phyloP scores from a whole-genome alignment of 2,113 vertebrate genomes.

The Hippocampus mohnikei region DNA sequence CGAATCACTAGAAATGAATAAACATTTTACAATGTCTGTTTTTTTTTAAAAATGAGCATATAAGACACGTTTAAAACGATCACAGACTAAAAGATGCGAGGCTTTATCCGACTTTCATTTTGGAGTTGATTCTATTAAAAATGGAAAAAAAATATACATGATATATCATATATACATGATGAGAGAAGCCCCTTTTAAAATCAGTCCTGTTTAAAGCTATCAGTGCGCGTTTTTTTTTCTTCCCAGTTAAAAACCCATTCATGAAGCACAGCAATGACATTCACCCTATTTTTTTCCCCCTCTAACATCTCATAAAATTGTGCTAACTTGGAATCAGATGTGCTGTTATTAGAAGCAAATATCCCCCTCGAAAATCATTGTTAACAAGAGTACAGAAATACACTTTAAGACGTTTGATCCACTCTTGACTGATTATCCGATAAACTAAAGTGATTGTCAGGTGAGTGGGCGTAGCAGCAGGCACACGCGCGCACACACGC shows the following conservation, averaged over 20 bases:
- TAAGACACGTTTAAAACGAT: slow-evolving; percentile 8
- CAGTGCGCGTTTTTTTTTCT: slow-evolving; percentile 10
- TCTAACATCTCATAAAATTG: background rate
- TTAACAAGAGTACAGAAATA: slow-evolving; percentile 4
- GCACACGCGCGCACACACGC: background rate
- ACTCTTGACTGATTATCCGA: background rate
- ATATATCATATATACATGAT: slow-evolving; percentile 40
- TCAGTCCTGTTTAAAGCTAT: slow-evolving; percentile 56
- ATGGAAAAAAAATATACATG: slow-evolving; percentile 41
- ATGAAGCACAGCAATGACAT: slow-evolving; percentile 8
- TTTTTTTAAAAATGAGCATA: slow-evolving; percentile 24
- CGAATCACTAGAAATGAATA: slow-evolving; percentile 13
- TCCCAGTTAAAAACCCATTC: slow-evolving; percentile 9
- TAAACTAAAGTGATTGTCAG: slow-evolving; percentile 45
- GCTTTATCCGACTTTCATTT: slow-evolving; percentile 12
- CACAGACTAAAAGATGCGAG: slow-evolving; percentile 3
- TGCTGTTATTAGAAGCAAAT: background rate
- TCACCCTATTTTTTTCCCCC: background rate
- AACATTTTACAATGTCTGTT: slow-evolving; percentile 13
- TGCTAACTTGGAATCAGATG: background rate
- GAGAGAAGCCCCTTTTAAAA: slow-evolving; percentile 30
- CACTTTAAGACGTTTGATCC: slow-evolving; percentile 2
- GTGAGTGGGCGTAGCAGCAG: slow-evolving; percentile 4
- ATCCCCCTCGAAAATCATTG: slow-evolving; percentile 3
- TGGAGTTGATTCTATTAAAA: slow-evolving; percentile 18